These are phyloP conservation scores for Agapornis canus DNA, from an alignment of 2,797 vertebrate species.

Conservation along the genomic window DNA sequence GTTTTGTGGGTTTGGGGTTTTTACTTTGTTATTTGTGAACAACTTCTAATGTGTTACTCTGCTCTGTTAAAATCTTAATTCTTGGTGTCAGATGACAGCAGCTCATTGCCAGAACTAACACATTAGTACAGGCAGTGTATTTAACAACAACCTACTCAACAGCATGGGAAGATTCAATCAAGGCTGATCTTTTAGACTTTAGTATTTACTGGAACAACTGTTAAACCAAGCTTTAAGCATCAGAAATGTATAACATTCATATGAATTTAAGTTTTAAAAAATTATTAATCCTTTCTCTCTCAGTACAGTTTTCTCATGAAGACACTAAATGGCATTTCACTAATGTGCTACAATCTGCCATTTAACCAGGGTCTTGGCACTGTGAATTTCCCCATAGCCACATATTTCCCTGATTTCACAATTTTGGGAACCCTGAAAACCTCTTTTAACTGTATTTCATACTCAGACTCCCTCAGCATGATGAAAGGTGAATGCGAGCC, in stretches of 20 bases:
- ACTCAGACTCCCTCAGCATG: neutral
- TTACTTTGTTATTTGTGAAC: neutral
- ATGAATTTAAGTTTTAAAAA: neutral
- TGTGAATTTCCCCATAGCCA: neutral
- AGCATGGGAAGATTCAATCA: neutral
- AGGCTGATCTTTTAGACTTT: neutral
- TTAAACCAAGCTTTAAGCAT: neutral
- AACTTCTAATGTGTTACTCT: neutral
- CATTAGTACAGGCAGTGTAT: neutral
- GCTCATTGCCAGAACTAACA: neutral
- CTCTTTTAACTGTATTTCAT: neutral
- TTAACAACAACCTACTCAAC: neutral
- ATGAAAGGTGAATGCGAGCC: neutral
- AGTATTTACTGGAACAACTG: neutral
- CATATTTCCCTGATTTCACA: neutral
- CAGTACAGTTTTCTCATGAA: neutral
- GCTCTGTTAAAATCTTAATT: neutral
- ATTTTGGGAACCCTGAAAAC: neutral
- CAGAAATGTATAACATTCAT: neutral
- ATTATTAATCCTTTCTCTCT: neutral
- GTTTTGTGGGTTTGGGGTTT: neutral
- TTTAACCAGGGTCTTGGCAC: neutral
- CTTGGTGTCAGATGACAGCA: neutral
- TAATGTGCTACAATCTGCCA: rapidly evolving
- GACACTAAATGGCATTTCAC: neutral